Percentiles rank a stretch among this genome's conserved stretches.
Evolutionary conservation across 2,797 vertebrate species (phyloP).

Genomic region (Cercopithecus mitis): DNA sequence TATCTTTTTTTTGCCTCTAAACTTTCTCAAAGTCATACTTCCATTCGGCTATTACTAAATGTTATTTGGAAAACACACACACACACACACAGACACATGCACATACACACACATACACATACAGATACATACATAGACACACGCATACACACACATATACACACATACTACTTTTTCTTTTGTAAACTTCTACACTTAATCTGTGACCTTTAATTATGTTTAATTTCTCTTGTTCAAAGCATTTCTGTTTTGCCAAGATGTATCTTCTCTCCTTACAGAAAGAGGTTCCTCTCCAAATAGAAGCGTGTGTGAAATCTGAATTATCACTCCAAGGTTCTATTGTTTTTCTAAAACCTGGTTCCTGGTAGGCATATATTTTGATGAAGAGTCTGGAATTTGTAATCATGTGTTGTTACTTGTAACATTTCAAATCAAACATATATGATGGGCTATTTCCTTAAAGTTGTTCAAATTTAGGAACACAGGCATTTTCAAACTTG

Average conservation of each 20-base stretch:
- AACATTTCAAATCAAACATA: background rate
- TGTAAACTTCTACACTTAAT: background rate
- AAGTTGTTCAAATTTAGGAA: background rate
- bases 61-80: background rate
- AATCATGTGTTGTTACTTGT: background rate
- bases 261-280: background rate
- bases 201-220: background rate
- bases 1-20: background rate
- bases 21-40: background rate
- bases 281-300: background rate
- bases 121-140: background rate
- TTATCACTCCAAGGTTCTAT: background rate
- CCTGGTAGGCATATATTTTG: background rate
- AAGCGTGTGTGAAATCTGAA: rapidly evolving
- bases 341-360: background rate
- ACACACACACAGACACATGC: background rate
- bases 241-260: background rate
- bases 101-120: background rate
- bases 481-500: background rate
- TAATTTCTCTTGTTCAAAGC: background rate
- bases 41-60: background rate
- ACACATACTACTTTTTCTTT: background rate
- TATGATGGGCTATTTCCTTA: background rate
- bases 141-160: background rate
- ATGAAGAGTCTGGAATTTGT: background rate